Evolutionary conservation across 2,797 vertebrate species (phyloP), one percentile per base, ranked within the genome.

Genomic region (Coranthus polyacanthus): DNA sequence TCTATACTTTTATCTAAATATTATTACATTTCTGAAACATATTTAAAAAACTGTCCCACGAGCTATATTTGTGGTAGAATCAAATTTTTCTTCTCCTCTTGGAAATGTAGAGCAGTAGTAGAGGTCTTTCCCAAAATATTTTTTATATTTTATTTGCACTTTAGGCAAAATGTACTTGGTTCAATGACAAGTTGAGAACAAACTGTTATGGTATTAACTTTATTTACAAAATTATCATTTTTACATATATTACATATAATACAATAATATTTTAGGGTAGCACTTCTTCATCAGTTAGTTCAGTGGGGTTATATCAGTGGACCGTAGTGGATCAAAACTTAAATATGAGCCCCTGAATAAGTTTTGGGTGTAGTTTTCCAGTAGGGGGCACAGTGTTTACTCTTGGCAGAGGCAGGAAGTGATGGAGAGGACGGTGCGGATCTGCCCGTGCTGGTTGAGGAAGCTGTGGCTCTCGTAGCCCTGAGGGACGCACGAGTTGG

Each of bases 231-330:
- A 88, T 89, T 76, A 77, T 73, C 53, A 42, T 74, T 85, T 93
- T 75, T 90, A 93, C 92, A 94, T 94, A 94, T 92, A 91, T 91
- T 94, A 95, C 91, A 94, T 93, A 93, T 90, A 62, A 89, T 93
- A 94, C 92, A 94, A 82, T 63, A 81, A 79, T 82, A 81, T 53
- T 77, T 87, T 72, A 71, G 26, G 51, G 32, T n/a, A 50, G 51
- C 37, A 68, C 18, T 43, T 49, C 32, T 61, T 53, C 10, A 64
- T 66, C 32, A 49, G 51, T 38, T 60, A 32, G 51, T 9, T 12
- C 1, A 65, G 17, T 29, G 13, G 12, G 18, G 0, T n/a, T n/a
- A n/a, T n/a, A n/a, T n/a, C n/a, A n/a, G n/a, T n/a, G n/a, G n/a
- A n/a, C n/a, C n/a, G n/a, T n/a, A n/a, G n/a, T n/a, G n/a, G n/a